Conservation (phyloP, 2,888 invertebrate genomes). For the Andrena camellia region DNA sequence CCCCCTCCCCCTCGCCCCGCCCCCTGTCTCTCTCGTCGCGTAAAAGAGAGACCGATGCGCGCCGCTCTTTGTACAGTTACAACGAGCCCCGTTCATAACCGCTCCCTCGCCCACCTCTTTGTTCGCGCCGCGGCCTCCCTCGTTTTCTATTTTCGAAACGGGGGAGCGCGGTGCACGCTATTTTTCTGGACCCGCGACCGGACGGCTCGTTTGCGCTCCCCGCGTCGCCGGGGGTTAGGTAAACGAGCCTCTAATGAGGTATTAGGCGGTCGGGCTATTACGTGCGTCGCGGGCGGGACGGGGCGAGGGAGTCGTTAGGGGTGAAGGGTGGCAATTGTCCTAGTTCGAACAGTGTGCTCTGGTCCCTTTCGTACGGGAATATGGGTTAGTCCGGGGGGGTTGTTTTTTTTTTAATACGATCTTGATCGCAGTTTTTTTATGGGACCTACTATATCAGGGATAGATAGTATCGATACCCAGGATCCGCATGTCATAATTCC, state of each 20-base stretch:
- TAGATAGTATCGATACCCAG: no score
- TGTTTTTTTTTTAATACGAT: no score
- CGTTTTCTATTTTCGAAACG: constrained; percentile 37
- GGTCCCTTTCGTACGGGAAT: no score
- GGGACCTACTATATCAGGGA: no score
- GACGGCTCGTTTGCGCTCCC: constrained; percentile 4
- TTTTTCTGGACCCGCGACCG: not conserved
- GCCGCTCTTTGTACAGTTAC: constrained; percentile 46
- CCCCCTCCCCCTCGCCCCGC: constrained; percentile 36
- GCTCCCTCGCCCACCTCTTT: constrained; percentile 40
- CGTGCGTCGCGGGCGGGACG: not conserved
- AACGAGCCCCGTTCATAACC: constrained; percentile 48
- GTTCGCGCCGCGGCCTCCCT: constrained; percentile 16
- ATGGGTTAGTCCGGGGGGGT: no score
- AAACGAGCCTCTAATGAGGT: not conserved
- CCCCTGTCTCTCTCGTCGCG: constrained; percentile 35
- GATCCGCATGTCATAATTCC: no score
- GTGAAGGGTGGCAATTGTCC: no score
- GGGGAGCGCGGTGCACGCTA: not conserved
- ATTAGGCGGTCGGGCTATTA: not conserved
- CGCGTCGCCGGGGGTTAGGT: not conserved
- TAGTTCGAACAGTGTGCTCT: no score
- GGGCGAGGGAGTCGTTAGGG: no score
- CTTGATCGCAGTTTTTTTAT: no score
- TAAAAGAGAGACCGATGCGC: constrained; percentile 47